phyloP scores from a whole-genome alignment of 2,888 invertebrate genomes.

The Brachyptera putata region DNA sequence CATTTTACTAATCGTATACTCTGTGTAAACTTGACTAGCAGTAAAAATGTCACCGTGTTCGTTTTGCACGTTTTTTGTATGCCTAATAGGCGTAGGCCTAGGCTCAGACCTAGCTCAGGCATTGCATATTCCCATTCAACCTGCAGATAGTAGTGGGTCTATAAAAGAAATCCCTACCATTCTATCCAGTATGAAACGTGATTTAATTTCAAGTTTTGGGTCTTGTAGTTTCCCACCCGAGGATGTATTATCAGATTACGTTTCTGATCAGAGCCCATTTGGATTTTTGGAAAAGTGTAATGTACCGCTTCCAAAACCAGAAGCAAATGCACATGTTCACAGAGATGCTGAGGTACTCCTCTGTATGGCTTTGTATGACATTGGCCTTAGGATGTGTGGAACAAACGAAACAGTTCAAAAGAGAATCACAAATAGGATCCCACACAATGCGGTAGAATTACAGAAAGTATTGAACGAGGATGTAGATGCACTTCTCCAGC shows the following conservation, averaged over 20 bases:
- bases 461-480: neutral
- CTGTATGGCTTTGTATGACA: neutral
- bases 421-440: neutral
- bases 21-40: no score
- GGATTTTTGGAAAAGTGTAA: constrained; percentile 2
- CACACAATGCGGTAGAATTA: neutral
- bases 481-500: no score
- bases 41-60: no score
- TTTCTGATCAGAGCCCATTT: neutral
- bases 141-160: no score
- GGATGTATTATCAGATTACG: neutral
- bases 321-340: neutral
- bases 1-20: no score
- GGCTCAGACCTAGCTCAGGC: no score
- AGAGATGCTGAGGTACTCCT: neutral
- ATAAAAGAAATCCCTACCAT: neutral
- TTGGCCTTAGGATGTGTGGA: neutral
- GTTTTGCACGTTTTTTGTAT: no score
- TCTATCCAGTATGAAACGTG: neutral
- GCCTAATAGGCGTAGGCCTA: no score
- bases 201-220: neutral
- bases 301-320: neutral
- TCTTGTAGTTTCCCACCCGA: neutral
- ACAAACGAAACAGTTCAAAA: neutral
- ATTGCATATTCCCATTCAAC: no score